phyloP scores from a whole-genome alignment of 2,797 vertebrate genomes.

The Spea hammondii region DNA sequence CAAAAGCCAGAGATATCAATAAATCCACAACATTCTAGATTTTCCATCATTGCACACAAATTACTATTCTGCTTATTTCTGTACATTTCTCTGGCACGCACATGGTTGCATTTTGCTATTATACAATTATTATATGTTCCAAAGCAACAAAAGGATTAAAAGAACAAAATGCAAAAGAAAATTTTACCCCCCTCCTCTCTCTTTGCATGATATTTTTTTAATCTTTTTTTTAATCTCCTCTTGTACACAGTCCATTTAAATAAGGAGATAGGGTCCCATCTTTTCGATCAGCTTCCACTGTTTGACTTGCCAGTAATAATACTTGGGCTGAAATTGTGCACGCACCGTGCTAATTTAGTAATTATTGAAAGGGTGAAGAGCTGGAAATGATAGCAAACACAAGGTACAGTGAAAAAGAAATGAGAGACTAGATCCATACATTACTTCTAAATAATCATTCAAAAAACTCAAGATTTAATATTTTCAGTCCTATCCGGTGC shows the following conservation, averaged over 20 bases:
- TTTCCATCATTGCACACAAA: too few relatives aligned
- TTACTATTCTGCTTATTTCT: too few relatives aligned
- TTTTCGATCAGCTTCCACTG: constrained; percentile 76
- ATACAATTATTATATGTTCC: neutral
- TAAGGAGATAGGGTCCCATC: constrained; percentile 83
- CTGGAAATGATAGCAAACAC: constrained; percentile 86
- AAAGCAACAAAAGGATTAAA: constrained; percentile 75
- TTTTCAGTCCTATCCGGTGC: constrained; percentile 67
- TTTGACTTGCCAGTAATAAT: constrained; percentile 88
- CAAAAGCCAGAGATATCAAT: too few relatives aligned
- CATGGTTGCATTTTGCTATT: too few relatives aligned
- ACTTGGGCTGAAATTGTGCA: constrained; percentile 82
- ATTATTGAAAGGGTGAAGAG: constrained; percentile 87
- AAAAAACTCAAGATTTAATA: constrained; percentile 62
- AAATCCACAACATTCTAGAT: too few relatives aligned
- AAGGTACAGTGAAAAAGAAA: constrained; percentile 73
- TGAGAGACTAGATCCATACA: constrained; percentile 75
- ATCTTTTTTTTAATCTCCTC: constrained; percentile 68
- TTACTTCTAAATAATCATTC: constrained; percentile 71
- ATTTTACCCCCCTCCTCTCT: constrained; percentile 61
- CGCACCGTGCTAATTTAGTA: constrained; percentile 85
- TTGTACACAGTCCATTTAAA: constrained; percentile 81
- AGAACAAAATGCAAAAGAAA: constrained; percentile 72
- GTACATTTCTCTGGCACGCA: too few relatives aligned
- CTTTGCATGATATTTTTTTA: constrained; percentile 58